Conservation (phyloP, 53 echinoderm and acorn worm species). For the Actinopyga echinites region DNA sequence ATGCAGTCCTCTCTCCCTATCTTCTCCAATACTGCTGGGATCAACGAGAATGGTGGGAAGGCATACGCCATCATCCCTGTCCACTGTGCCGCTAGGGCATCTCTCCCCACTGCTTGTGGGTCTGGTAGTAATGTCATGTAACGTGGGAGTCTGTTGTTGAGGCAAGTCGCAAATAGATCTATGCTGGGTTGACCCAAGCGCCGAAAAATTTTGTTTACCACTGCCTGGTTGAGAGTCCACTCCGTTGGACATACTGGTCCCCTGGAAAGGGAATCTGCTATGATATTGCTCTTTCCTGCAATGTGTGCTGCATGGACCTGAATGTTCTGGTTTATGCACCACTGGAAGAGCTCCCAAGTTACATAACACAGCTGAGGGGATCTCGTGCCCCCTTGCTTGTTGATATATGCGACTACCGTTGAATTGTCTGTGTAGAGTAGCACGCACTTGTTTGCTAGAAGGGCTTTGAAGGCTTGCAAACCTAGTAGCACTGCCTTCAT, state of each 20-base stretch:
- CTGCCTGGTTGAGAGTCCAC: slow-evolving; percentile 2
- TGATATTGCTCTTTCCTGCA: slow-evolving; percentile 34
- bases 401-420: slow-evolving; percentile 59
- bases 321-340: slow-evolving; percentile 14
- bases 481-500: slow-evolving; percentile 40
- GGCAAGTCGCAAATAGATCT: slow-evolving; percentile 41
- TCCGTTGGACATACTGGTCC: background rate
- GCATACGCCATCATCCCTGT: slow-evolving; percentile 46
- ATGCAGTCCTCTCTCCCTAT: slow-evolving; percentile 16
- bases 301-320: background rate
- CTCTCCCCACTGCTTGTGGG: slow-evolving; percentile 26
- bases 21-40: slow-evolving; percentile 33
- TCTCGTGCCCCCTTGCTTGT: slow-evolving; percentile 45
- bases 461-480: background rate
- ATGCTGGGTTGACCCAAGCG: background rate
- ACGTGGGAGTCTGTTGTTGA: slow-evolving; percentile 44
- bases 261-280: slow-evolving; percentile 40
- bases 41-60: slow-evolving; percentile 54
- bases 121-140: slow-evolving; percentile 41
- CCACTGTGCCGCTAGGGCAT: slow-evolving; percentile 49
- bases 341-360: slow-evolving; percentile 30
- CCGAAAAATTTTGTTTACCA: background rate
- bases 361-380: slow-evolving; percentile 31
- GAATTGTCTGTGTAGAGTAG: slow-evolving; percentile 45
- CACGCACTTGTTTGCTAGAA: background rate